Percentiles rank a stretch among this genome's conserved stretches.
These are phyloP conservation scores for Acrocera orbiculus DNA, from an alignment of 2,888 invertebrate species.

Conservation along the genomic window DNA sequence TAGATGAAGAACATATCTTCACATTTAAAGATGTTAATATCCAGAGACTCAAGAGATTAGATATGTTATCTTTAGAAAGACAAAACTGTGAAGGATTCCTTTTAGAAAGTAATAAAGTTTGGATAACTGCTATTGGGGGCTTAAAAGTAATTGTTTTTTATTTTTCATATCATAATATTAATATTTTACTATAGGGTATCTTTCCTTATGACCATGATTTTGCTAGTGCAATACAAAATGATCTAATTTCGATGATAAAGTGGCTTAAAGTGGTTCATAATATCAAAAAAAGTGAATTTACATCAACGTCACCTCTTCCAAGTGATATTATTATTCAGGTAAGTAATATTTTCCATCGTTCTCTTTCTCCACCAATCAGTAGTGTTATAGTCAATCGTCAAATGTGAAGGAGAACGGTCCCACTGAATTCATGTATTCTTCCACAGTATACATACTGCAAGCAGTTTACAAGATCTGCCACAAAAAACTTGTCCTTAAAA, in stretches of 20 bases:
- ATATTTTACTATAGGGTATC: conserved; percentile 40
- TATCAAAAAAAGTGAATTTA: conserved; percentile 48
- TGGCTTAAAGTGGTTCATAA: conserved; percentile 83
- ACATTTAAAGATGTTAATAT: conserved; percentile 50
- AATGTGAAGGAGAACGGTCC: no score
- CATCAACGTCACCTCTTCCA: conserved; percentile 53
- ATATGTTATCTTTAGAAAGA: conserved; percentile 50
- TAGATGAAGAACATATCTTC: conserved; percentile 57
- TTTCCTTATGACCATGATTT: conserved; percentile 82
- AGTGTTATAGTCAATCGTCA: no score
- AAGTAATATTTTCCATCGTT: no score
- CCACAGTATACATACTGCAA: no score
- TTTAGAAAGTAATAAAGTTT: conserved; percentile 51
- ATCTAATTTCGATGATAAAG: conserved; percentile 77
- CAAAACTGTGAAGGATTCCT: conserved; percentile 55
- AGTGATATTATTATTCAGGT: conserved; percentile 81
- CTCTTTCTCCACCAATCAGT: no score
- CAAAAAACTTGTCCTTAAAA: no score
- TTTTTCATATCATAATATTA: conserved; percentile 34
- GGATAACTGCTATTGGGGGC: conserved; percentile 27
- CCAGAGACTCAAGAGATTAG: conserved; percentile 40
- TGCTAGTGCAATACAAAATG: conserved; percentile 73
- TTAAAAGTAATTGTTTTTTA: conserved; percentile 19
- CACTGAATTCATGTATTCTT: no score
- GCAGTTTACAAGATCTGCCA: no score